Evolutionary conservation across 2,888 invertebrate genomes (phyloP).

Genomic region (Melanostoma scalare): DNA sequence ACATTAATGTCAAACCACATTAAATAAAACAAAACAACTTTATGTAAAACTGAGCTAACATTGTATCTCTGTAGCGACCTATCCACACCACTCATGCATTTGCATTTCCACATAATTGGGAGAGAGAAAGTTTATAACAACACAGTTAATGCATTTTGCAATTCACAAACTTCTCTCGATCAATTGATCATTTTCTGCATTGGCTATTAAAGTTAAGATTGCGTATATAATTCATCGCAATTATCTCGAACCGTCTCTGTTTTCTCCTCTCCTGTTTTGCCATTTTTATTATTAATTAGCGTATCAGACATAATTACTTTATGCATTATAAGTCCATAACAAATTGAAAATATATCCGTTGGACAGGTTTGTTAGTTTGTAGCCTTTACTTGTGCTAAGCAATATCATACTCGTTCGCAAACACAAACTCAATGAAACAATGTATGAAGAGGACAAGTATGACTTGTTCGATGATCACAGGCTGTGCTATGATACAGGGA

Average conservation of each 20-base stretch:
- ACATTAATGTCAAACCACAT: too few species aligned
- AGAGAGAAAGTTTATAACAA: slow-evolving; percentile 18
- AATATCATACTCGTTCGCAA: slow-evolving; percentile 13
- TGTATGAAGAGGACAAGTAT: slow-evolving; percentile 26
- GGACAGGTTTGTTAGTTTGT: slow-evolving; percentile 43
- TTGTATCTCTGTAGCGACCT: too few species aligned
- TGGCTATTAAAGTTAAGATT: slow-evolving; percentile 26
- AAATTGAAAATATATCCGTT: slow-evolving; percentile 38
- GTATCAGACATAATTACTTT: slow-evolving; percentile 50
- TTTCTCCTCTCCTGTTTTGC: slow-evolving; percentile 18
- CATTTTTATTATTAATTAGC: slow-evolving; percentile 59
- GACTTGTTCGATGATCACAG: not conserved
- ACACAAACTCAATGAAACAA: slow-evolving; percentile 31
- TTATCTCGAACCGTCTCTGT: slow-evolving; percentile 17
- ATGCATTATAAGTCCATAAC: slow-evolving; percentile 31
- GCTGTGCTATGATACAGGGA: slow-evolving; percentile 29
- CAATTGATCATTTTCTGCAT: slow-evolving; percentile 28
- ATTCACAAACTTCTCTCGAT: slow-evolving; percentile 1
- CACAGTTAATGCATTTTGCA: not conserved
- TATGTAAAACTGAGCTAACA: too few species aligned
- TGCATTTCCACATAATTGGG: not conserved
- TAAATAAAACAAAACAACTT: too few species aligned
- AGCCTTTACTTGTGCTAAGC: slow-evolving; percentile 19
- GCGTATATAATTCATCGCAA: slow-evolving; percentile 28
- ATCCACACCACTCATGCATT: too few species aligned